A percentile compares a stretch with the other conserved stretches of the same genome.
phyloP scores from a whole-genome alignment of 2,888 invertebrate genomes.

The Galerucella nymphaeae region DNA sequence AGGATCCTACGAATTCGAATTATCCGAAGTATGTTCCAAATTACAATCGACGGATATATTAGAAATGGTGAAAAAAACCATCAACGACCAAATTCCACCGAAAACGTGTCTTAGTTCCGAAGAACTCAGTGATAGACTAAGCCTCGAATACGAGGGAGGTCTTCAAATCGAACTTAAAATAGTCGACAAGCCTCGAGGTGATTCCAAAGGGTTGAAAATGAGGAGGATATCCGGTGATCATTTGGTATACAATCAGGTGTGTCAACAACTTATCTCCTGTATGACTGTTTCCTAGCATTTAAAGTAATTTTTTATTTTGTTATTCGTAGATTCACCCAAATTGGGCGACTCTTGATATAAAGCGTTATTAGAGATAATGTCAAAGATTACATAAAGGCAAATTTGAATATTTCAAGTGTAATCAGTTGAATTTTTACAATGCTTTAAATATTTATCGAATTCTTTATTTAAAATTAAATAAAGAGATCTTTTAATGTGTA shows the following conservation, averaged over 20 bases:
- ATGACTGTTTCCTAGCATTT: conserved; percentile 75
- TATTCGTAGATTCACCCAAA: conserved; percentile 9
- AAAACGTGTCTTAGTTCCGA: conserved; percentile 69
- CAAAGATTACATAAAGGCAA: background rate
- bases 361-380: background rate
- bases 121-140: conserved; percentile 58
- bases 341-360: background rate
- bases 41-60: conserved; percentile 83
- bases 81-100: conserved; percentile 82
- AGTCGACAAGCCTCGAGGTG: conserved; percentile 74
- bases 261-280: conserved; percentile 88
- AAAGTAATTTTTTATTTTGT: conserved; percentile 35
- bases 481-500: too few species aligned
- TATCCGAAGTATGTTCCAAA: conserved; percentile 84
- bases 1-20: conserved; percentile 75
- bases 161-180: conserved; percentile 88
- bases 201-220: conserved; percentile 85
- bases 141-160: conserved; percentile 71
- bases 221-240: conserved; percentile 89
- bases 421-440: background rate
- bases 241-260: conserved; percentile 86
- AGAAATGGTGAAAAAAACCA: conserved; percentile 81
- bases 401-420: conserved; percentile 1
- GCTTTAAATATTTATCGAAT: too few species aligned
- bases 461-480: too few species aligned